Percentiles rank a stretch among this genome's conserved stretches.
Conservation (phyloP, 2,113 vertebrate genomes). For the Sturnus vulgaris region DNA sequence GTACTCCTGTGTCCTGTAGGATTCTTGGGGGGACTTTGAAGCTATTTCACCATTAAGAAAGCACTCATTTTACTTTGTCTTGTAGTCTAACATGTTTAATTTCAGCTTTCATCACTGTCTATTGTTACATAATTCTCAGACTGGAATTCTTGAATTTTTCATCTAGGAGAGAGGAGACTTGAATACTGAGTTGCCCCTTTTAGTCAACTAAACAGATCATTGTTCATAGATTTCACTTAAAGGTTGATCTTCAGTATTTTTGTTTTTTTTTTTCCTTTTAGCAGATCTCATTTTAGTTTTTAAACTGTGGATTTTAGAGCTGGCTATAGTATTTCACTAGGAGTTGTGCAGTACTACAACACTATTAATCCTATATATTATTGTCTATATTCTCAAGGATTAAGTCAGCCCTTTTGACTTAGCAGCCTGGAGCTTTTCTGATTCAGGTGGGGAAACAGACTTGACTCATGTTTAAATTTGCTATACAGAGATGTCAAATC, state of each 20-base stretch:
- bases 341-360: not conserved
- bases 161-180: not conserved
- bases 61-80: not conserved
- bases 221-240: not conserved
- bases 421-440: not conserved
- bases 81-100: not conserved
- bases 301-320: not conserved
- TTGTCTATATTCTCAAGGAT: constrained; percentile 21
- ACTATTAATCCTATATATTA: constrained; percentile 13
- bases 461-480: not conserved
- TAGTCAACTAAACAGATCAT: not conserved
- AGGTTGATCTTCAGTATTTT: not conserved
- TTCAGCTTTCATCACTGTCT: not conserved
- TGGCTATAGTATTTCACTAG: not conserved
- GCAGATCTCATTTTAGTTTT: not conserved
- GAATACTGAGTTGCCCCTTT: not conserved
- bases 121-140: not conserved
- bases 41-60: not conserved
- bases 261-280: not conserved
- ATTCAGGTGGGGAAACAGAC: not conserved
- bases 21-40: not conserved
- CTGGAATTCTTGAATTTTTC: not conserved
- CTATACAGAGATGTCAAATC: not conserved
- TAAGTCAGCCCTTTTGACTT: not conserved
- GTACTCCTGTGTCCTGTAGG: not conserved